A percentile compares a stretch with the other conserved stretches of the same genome.
Conservation (phyloP, 2,113 vertebrate species). For the Tachysurus fulvidraco region DNA sequence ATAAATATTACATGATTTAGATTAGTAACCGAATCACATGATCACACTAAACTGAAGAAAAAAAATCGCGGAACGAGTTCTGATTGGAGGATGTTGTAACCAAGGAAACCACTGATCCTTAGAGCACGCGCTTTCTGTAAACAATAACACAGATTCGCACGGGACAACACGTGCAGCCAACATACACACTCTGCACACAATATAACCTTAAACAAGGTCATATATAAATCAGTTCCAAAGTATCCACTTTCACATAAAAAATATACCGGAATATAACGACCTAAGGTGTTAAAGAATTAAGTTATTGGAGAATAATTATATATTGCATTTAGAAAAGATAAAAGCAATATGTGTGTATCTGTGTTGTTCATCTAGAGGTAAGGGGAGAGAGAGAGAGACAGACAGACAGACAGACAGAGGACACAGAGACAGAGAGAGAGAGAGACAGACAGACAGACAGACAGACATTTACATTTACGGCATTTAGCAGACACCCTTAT, state of each 20-base stretch:
- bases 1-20: not conserved
- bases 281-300: no score
- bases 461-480: no score
- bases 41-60: not conserved
- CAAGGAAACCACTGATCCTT: not conserved
- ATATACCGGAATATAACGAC: not conserved
- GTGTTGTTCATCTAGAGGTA: no score
- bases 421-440: no score
- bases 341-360: not conserved
- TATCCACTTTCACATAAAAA: not conserved
- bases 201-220: not conserved
- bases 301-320: not conserved
- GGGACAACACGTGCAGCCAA: not conserved
- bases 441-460: no score
- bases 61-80: not conserved
- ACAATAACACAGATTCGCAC: not conserved
- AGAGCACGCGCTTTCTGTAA: not conserved
- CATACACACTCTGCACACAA: not conserved
- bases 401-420: no score
- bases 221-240: not conserved
- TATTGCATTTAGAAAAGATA: not conserved
- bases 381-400: no score
- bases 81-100: slow-evolving; percentile 7
- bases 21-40: not conserved
- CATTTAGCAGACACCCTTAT: no score